These are phyloP conservation scores for Meandrina meandrites DNA, from an alignment of 92 coral and sea anemone genomes.

Conservation along the genomic window DNA sequence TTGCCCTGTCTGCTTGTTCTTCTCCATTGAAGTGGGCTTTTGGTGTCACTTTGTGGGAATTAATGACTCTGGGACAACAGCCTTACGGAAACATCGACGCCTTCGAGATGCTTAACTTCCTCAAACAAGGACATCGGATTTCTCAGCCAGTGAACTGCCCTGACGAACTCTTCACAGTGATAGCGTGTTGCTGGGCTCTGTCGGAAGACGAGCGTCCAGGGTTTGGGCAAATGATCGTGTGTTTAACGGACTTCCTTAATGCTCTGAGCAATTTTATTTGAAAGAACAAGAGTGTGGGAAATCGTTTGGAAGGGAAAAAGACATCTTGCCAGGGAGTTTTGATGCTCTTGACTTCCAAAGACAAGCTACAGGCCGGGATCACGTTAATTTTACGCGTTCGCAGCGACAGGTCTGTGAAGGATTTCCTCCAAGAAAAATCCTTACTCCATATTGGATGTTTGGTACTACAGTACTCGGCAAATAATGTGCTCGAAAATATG, in stretches of 20 bases:
- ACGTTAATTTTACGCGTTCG: not conserved
- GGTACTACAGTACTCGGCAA: not conserved
- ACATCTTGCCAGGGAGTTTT: not conserved
- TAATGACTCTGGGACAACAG: constrained; percentile 93
- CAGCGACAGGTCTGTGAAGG: not conserved
- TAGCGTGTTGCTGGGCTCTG: constrained; percentile 98
- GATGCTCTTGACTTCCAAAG: not conserved
- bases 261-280: constrained; percentile 92
- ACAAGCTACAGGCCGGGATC: not conserved
- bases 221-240: constrained; percentile 82
- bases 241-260: constrained; percentile 88
- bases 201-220: constrained; percentile 97
- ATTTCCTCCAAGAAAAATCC: not conserved
- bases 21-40: constrained; percentile 81
- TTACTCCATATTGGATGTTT: not conserved
- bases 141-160: constrained; percentile 98
- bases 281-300: not conserved
- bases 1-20: not conserved
- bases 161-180: constrained; percentile 94
- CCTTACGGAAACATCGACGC: constrained; percentile 98
- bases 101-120: constrained; percentile 94
- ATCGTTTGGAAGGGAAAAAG: not conserved
- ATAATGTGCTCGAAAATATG: not conserved
- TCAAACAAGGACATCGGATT: constrained; percentile 94
- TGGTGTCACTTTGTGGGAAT: constrained; percentile 98